Evolutionary conservation across 2,113 vertebrate genomes (phyloP), one percentile per base, ranked within the genome.

Genomic region (Datnioides undecimradiatus): DNA sequence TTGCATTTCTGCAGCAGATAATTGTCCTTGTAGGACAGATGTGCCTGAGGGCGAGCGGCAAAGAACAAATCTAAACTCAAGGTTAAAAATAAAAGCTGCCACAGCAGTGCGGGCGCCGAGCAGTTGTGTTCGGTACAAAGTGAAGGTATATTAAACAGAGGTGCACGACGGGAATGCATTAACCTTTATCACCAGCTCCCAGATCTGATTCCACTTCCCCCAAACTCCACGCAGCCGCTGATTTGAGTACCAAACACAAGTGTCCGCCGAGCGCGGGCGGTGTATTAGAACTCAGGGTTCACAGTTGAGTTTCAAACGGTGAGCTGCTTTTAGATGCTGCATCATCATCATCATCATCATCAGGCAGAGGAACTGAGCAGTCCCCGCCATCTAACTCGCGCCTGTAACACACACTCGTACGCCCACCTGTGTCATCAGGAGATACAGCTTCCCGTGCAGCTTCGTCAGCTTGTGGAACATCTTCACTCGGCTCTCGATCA

Each of bases 401-500:
- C 7, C 5, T 59, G 23, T 13, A n/a, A n/a, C n/a, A n/a, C n/a
- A 21, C 33, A 62, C 29, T 34, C 19, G 0, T 7, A 46, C 25
- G 57, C 91, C 87, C 76, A 99, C 98, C 94, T 99, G 97, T 49
- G 96, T 96, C 79, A 95, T 94, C 3, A 99, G 94, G 86, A 99
- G 97, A 79, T 96, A 96, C 19, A 99, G 96, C 60, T 99, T 99
- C 45, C 98, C 98, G 3, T 98, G 95, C 34, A 99, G 95, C 60
- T 96, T 97, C 4, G 96, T 96, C 59, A 99, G 94, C 80, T 97
- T 98, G 80, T 97, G 97, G 73, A 97, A 95, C 73, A 96, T 96
- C 93, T 96, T 99, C 46, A 99, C 97, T 94, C 98, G 94, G 93
- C 96, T 98, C 92, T 99, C 98, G 83, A 99, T 98, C 87, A 99